phyloP scores from a whole-genome alignment of 2,888 invertebrate species.

The Xylocampa areola region DNA sequence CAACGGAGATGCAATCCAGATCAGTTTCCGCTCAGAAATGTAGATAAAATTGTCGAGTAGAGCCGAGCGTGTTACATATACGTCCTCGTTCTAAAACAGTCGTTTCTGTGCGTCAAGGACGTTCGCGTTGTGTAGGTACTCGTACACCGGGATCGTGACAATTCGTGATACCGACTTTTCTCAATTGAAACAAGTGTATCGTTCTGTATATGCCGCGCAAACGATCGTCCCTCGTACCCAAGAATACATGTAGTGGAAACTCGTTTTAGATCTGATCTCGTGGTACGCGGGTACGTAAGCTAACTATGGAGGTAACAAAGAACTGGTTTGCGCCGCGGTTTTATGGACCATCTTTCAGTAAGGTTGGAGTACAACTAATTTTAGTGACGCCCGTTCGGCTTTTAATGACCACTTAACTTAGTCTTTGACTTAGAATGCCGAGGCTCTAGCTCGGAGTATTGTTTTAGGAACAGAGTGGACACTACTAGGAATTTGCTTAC shows the following conservation, averaged over 20 bases:
- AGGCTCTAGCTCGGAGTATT: slow-evolving; percentile 36
- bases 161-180: slow-evolving; percentile 59
- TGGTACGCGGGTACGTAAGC: slow-evolving; percentile 61
- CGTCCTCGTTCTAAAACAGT: slow-evolving; percentile 72
- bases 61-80: slow-evolving; percentile 56
- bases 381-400: slow-evolving; percentile 58
- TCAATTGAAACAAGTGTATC: slow-evolving; percentile 63
- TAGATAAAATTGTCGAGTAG: slow-evolving; percentile 57
- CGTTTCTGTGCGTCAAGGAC: slow-evolving; percentile 65
- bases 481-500: background rate
- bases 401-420: slow-evolving; percentile 62
- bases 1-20: slow-evolving; percentile 71
- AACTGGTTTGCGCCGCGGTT: slow-evolving; percentile 76
- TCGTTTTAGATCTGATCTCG: slow-evolving; percentile 57
- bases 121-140: slow-evolving; percentile 61
- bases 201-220: slow-evolving; percentile 58
- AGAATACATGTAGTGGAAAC: slow-evolving; percentile 62
- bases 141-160: slow-evolving; percentile 59
- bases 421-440: slow-evolving; percentile 55
- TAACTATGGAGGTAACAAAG: slow-evolving; percentile 69
- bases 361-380: slow-evolving; percentile 63
- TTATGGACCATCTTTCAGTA: slow-evolving; percentile 66
- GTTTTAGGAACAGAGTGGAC: slow-evolving; percentile 8
- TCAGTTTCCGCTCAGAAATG: slow-evolving; percentile 71
- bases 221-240: slow-evolving; percentile 48